phyloP scores from a whole-genome alignment of 2,797 vertebrate species.

The Oreochromis grahami region DNA sequence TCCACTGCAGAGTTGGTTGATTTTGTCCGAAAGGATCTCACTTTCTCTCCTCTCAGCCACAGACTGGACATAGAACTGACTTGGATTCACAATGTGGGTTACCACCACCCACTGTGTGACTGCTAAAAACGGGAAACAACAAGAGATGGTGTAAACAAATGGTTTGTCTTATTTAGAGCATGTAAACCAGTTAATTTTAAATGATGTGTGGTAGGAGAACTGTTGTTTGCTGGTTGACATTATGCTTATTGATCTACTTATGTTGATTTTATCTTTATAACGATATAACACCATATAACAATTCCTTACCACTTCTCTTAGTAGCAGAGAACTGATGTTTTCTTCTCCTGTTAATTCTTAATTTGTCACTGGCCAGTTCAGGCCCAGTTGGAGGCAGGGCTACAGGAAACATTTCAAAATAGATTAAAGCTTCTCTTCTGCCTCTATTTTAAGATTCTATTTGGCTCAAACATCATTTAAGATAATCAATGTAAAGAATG shows the following conservation, averaged over 20 bases:
- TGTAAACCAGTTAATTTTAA: neutral
- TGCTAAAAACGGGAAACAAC: neutral
- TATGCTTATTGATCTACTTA: neutral
- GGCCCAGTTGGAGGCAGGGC: conserved; percentile 37
- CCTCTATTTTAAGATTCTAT: neutral
- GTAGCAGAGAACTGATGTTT: neutral
- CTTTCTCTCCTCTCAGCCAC: conserved; percentile 44
- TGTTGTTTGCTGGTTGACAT: neutral
- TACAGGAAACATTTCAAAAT: neutral
- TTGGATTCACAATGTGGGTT: conserved; percentile 71
- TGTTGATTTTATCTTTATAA: neutral
- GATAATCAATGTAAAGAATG: neutral
- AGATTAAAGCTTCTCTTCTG: neutral
- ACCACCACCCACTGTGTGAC: conserved; percentile 65
- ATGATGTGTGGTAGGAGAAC: neutral
- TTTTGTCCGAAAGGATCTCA: conserved; percentile 44
- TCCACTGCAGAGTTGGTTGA: conserved; percentile 45
- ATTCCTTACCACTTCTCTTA: conserved; percentile 33
- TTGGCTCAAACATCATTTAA: neutral
- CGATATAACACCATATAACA: neutral
- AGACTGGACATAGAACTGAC: conserved; percentile 72
- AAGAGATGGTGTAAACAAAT: neutral
- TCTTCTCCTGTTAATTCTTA: neutral
- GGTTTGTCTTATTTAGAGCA: neutral
- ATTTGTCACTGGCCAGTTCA: conserved; percentile 24